phyloP scores from a whole-genome alignment of 2,888 invertebrate genomes.

The Crepidodera aurea region DNA sequence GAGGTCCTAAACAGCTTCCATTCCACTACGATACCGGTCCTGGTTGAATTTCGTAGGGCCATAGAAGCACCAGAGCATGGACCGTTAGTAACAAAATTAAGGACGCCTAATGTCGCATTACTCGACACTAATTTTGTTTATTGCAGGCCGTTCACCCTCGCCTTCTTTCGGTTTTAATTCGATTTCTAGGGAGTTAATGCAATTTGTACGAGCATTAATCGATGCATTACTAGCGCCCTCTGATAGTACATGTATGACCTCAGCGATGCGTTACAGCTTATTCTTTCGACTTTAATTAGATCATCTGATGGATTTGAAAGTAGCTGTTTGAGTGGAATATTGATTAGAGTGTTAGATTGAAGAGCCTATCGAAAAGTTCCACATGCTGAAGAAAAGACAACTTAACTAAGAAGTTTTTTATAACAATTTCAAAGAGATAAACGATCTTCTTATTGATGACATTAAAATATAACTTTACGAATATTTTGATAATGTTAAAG shows the following conservation, averaged over 20 bases:
- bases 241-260: conserved; percentile 22
- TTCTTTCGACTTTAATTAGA: not conserved
- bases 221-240: conserved; percentile 35
- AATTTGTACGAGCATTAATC: conserved; percentile 46
- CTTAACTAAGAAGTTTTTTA: too few relatives aligned
- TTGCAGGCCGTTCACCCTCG: conserved; percentile 47
- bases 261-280: conserved; percentile 31
- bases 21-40: too few relatives aligned
- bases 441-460: too few relatives aligned
- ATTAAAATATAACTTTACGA: too few relatives aligned
- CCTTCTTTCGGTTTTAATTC: conserved; percentile 50
- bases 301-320: not conserved
- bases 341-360: too few relatives aligned
- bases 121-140: conserved; percentile 62
- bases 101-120: conserved; percentile 54
- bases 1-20: too few relatives aligned
- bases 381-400: too few relatives aligned
- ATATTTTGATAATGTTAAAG: too few relatives aligned
- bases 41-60: conserved; percentile 1
- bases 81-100: conserved; percentile 49
- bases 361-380: too few relatives aligned
- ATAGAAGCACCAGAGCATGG: conserved; percentile 50
- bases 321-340: not conserved
- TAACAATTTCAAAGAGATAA: too few relatives aligned
- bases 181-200: conserved; percentile 51